Evolutionary conservation across 2,113 vertebrate species (phyloP).

Genomic region (Archocentrus centrarchus): DNA sequence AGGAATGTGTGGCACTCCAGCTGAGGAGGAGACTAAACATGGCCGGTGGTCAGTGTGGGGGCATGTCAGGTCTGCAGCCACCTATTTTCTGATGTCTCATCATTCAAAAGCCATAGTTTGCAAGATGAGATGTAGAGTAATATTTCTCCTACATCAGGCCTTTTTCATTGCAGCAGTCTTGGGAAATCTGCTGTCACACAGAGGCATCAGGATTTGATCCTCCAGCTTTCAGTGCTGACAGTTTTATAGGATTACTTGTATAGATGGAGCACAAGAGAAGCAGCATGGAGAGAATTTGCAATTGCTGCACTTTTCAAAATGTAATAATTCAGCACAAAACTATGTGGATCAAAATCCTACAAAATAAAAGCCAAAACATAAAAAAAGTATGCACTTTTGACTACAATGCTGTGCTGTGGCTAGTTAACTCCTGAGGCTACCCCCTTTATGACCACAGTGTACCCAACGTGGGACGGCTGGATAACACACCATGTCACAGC

Average conservation of each 20-base stretch:
- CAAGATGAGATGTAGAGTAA: neutral
- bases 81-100: slow-evolving; percentile 8
- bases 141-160: neutral
- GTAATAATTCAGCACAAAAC: neutral
- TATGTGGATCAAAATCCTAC: neutral
- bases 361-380: neutral
- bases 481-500: accelerated
- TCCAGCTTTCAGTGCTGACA: slow-evolving; percentile 5
- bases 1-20: slow-evolving; percentile 60
- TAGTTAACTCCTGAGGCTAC: no score
- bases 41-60: slow-evolving; percentile 2
- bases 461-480: neutral
- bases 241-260: slow-evolving; percentile 2
- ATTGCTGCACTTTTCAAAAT: neutral
- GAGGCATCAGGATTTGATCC: slow-evolving; percentile 6
- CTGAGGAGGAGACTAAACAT: slow-evolving; percentile 44
- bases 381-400: neutral
- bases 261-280: neutral
- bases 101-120: slow-evolving; percentile 16
- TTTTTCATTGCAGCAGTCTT: neutral
- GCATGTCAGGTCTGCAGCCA: neutral
- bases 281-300: neutral
- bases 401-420: neutral
- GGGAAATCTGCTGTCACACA: neutral
- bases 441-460: no score